Percentiles rank a stretch among this genome's conserved stretches.
phyloP scores from a whole-genome alignment of 2,797 vertebrate genomes.

The Trachops cirrhosus region DNA sequence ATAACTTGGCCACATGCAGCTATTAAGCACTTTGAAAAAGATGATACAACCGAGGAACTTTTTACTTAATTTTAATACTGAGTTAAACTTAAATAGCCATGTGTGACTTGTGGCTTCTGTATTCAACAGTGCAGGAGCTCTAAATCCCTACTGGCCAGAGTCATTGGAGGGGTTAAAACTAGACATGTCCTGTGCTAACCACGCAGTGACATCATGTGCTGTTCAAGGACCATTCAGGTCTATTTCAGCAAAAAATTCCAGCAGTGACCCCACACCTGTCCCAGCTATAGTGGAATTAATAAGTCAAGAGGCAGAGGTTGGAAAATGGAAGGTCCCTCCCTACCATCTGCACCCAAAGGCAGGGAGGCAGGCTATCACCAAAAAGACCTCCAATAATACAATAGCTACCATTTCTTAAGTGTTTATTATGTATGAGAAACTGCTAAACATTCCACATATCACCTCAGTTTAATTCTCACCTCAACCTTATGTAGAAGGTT shows the following conservation, averaged over 20 bases:
- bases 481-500: not conserved
- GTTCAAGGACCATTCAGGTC: not conserved
- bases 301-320: not conserved
- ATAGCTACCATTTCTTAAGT: not conserved
- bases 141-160: not conserved
- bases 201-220: not conserved
- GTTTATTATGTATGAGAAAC: not conserved
- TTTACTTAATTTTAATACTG: constrained; percentile 24
- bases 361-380: not conserved
- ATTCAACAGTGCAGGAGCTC: not conserved
- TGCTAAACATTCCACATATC: not conserved
- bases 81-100: not conserved
- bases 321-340: not conserved
- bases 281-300: not conserved
- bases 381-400: not conserved
- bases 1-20: not conserved
- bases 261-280: not conserved
- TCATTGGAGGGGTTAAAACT: not conserved
- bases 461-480: constrained; percentile 30
- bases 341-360: not conserved
- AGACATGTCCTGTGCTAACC: not conserved
- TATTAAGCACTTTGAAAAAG: constrained; percentile 41
- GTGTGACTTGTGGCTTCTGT: not conserved
- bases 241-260: constrained; percentile 27
- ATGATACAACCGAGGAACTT: constrained; percentile 25